Evolutionary conservation across 2,113 vertebrate genomes (phyloP).

Genomic region (Hymenochirus boettgeri): DNA sequence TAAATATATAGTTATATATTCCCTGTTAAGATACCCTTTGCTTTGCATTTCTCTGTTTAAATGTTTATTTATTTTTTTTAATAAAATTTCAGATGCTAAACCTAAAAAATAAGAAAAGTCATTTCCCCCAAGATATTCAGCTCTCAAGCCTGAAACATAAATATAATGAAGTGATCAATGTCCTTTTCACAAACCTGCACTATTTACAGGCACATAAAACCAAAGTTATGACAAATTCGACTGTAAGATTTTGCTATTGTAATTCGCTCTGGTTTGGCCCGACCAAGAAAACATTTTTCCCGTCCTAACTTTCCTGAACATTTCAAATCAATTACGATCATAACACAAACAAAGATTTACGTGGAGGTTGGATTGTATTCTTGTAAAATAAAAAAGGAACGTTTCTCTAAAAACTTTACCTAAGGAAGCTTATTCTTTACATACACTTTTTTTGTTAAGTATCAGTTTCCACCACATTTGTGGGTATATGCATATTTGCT

Average conservation of each 20-base stretch:
- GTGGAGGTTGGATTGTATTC: conserved; percentile 18
- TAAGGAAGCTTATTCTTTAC: too few species aligned
- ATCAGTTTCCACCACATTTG: too few species aligned
- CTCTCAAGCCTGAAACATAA: conserved; percentile 27
- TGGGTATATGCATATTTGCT: too few species aligned
- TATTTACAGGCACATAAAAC: conserved; percentile 38
- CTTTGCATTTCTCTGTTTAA: conserved; percentile 11
- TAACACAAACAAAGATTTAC: conserved; percentile 25
- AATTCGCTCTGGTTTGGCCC: conserved; percentile 25
- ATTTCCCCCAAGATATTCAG: conserved; percentile 33
- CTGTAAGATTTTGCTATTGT: conserved; percentile 35
- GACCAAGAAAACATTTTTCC: conserved; percentile 20
- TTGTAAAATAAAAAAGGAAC: conserved; percentile 11
- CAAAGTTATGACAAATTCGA: conserved; percentile 41
- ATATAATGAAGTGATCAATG: conserved; percentile 41
- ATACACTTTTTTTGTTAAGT: too few species aligned
- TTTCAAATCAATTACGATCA: conserved; percentile 37
- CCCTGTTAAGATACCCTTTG: too few species aligned
- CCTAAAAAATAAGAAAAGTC: conserved; percentile 24
- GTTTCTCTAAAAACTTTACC: conserved; percentile 4
- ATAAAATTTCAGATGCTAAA: conserved; percentile 4
- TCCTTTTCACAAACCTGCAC: conserved; percentile 35
- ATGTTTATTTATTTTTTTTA: conserved; percentile 14
- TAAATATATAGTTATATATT: too few species aligned
- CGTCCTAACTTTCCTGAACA: conserved; percentile 22